Evolutionary conservation across 2,888 invertebrate species (phyloP), one percentile per base, ranked within the genome.

Genomic region (Dinocampus coccinellae): DNA sequence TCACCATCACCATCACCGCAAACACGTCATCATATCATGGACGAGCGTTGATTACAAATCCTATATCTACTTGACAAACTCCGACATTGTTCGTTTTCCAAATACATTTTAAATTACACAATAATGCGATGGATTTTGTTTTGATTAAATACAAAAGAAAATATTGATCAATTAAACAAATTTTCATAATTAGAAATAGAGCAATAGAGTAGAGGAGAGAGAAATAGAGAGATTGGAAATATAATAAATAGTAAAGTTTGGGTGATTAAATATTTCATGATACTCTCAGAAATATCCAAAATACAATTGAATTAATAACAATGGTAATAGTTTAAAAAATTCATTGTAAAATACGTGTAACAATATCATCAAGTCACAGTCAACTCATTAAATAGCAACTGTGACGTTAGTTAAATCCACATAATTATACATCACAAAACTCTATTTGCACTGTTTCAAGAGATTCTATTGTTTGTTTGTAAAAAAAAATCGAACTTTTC

Each of bases 371-470:
- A 72, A 67, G 74, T 74, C 13, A 52, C 72, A 75, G 77, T 58
- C 39, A 70, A 69, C 70, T 75, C 71, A 73, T 77, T 79, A 73
- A 77, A 76, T 73, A 62, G 60, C 61, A 53, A 60, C 66, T 69
- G 55, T 13, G 39, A 68, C 22, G 69, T 75, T 77, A 66, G 75
- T 77, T 76, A 75, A 75, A 76, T 75, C 71, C 67, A 42, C 73
- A 68, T 74, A 78, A 79, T 80, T 78, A 77, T 77, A 78, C 77
- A 77, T 76, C 71, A 69, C 36, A 10, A 61, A 73, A 34, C 66
- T 67, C 39, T 47, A 69, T 42, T n/a, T 34, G 58, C 73, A 77
- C 77, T 78, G 78, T 79, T 75, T 64, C 20, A 57, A 55, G 42
- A 63, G 64, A 57, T 75, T 65, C 73, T 75, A 75, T 78, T 77